Conservation (phyloP, 2,113 vertebrate species). For the Galbula dea region DNA sequence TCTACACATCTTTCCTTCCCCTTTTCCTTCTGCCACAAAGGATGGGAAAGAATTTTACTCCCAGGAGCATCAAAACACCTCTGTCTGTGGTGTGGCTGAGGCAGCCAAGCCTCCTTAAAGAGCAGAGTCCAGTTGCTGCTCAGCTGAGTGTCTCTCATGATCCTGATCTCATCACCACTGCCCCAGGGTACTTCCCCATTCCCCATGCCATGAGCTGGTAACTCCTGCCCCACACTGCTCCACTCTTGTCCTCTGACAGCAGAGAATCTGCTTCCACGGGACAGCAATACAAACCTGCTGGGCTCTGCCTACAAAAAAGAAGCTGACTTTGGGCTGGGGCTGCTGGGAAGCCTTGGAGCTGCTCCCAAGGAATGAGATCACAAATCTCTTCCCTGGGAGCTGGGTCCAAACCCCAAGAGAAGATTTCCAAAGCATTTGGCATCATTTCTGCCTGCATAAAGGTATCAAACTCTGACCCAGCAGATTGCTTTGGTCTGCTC, state of each 20-base stretch:
- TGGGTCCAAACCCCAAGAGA: background rate
- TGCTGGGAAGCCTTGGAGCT: background rate
- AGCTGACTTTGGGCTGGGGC: background rate
- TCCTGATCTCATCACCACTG: background rate
- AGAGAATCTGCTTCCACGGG: background rate
- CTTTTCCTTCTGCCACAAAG: background rate
- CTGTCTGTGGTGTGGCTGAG: background rate
- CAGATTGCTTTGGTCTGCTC: background rate
- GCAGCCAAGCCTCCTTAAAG: background rate
- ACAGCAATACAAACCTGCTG: background rate
- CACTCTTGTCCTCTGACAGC: background rate
- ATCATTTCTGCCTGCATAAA: background rate
- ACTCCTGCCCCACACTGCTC: background rate
- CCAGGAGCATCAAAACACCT: background rate
- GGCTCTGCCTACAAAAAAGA: background rate
- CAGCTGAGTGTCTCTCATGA: background rate
- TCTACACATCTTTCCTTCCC: fast-evolving
- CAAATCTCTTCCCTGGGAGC: background rate
- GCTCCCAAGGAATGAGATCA: background rate
- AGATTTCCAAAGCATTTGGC: background rate
- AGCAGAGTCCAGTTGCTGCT: background rate
- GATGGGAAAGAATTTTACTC: background rate
- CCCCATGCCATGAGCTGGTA: background rate
- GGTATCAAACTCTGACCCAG: background rate
- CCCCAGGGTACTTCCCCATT: background rate